Evolutionary conservation across 2,888 invertebrate genomes (phyloP).

Genomic region (Tachina fera): DNA sequence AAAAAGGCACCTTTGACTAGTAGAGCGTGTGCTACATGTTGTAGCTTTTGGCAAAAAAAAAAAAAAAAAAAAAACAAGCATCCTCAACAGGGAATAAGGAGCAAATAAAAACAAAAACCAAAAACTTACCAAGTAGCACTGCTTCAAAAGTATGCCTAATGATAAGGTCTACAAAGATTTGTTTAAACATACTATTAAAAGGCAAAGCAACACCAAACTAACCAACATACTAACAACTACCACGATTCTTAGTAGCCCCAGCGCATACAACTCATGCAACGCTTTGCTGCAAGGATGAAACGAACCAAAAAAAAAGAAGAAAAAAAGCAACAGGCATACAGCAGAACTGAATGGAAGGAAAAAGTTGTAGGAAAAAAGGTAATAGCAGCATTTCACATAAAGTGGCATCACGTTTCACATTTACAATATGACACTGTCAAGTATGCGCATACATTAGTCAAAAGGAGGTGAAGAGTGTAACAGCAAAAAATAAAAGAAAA

Average conservation of each 20-base stretch:
- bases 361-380: conserved; percentile 50
- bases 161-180: conserved; percentile 71
- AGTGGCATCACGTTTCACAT: conserved; percentile 74
- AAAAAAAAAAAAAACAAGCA: conserved; percentile 40
- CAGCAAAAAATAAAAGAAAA: conserved; percentile 30
- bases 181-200: conserved; percentile 68
- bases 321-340: conserved; percentile 52
- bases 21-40: conserved; percentile 67
- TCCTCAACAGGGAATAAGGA: conserved; percentile 28
- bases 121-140: conserved; percentile 60
- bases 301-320: conserved; percentile 5
- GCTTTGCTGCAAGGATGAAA: neutral
- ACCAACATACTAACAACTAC: conserved; percentile 11
- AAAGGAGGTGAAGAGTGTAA: conserved; percentile 58
- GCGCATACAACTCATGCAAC: conserved; percentile 11
- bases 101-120: neutral
- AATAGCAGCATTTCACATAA: conserved; percentile 72
- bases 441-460: conserved; percentile 71
- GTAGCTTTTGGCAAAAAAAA: conserved; percentile 56
- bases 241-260: neutral
- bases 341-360: conserved; percentile 17
- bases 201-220: conserved; percentile 49
- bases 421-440: conserved; percentile 72
- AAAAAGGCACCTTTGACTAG: conserved; percentile 69
- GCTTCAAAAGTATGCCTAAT: conserved; percentile 68